Base-by-base conservation (phyloP, 2,113 vertebrate genomes). In the Gymnarchus niloticus region DNA sequence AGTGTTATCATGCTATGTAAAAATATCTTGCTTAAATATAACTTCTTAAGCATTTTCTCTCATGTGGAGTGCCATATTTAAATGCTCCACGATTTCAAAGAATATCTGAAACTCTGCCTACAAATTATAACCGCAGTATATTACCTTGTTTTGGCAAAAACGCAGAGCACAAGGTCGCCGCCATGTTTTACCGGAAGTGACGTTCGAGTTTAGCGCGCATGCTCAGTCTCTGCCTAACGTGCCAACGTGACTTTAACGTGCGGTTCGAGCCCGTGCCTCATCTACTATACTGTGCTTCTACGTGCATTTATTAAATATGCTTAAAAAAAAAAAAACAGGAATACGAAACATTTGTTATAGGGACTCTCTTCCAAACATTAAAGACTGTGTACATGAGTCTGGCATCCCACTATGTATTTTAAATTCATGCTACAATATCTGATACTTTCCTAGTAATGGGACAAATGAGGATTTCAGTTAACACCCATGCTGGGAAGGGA, bases 101-200 rank as follows among this genome's bases (percentile, higher is more conserved):
- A 19, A 73, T 48, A 48, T 12, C 4, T 73, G 41, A 17, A 41
- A 12, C 5, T 73, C 65, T 12, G 21, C 3, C 44, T n/a, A 48
- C 44, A 49, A 23, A 78, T 78, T 48, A 41, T 7, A 82, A 82
- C 28, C 19, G 6, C 28, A 54, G 25, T 37, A 17, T 28, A 54
- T 90, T 95, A 95, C 95, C 93, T 8, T 90, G 91, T 90, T 91
- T 93, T 0, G 89, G 87, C 2, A 94, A 7, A 3, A 93, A 76
- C 65, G 87, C 92, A 4, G 65, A 25, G 88, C 91, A 95, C 93
- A 95, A 95, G 93, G 93, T 95, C 94, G 94, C 91, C 73, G 94
- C 93, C 95, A 95, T 95, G 51, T 93, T 92, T 33, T 2, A 59
- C 86, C 49, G 92, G 89, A 90, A 90, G 77, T 89, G 69, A 81